phyloP scores from a whole-genome alignment of 2,797 vertebrate species.

The Syndactyla subalaris region DNA sequence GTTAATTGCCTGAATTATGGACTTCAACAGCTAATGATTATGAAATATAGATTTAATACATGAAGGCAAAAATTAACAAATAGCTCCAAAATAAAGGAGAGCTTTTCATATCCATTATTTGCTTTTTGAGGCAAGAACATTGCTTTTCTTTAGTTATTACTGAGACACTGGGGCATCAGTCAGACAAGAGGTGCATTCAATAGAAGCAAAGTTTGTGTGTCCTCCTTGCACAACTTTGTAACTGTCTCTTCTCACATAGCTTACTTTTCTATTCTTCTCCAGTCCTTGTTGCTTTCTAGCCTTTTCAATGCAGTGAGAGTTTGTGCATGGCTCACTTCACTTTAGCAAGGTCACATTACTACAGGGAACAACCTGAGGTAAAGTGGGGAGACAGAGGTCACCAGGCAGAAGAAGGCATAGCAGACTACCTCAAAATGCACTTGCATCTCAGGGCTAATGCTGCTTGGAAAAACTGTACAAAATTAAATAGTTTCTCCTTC shows the following conservation, averaged over 20 bases:
- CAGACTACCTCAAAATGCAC: background rate
- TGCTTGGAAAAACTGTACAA: background rate
- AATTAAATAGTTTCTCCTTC: background rate
- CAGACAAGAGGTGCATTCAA: background rate
- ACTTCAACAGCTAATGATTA: background rate
- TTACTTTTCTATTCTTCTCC: background rate
- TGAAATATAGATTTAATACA: background rate
- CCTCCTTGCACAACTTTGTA: background rate
- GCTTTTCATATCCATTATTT: slow-evolving; percentile 8
- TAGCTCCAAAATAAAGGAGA: background rate
- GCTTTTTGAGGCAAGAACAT: background rate
- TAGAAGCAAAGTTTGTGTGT: background rate
- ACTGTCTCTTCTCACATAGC: background rate
- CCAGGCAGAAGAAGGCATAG: background rate
- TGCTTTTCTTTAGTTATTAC: slow-evolving; percentile 14
- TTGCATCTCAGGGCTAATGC: background rate
- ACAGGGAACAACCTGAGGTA: background rate
- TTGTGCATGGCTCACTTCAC: background rate
- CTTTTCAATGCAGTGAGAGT: background rate
- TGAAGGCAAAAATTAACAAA: slow-evolving; percentile 7
- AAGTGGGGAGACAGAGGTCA: background rate
- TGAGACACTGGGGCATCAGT: background rate
- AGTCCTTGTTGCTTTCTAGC: background rate
- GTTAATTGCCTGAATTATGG: background rate
- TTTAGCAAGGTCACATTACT: background rate